These are phyloP conservation scores for Caradrina kadenii DNA, from an alignment of 2,888 invertebrate species.

Conservation along the genomic window DNA sequence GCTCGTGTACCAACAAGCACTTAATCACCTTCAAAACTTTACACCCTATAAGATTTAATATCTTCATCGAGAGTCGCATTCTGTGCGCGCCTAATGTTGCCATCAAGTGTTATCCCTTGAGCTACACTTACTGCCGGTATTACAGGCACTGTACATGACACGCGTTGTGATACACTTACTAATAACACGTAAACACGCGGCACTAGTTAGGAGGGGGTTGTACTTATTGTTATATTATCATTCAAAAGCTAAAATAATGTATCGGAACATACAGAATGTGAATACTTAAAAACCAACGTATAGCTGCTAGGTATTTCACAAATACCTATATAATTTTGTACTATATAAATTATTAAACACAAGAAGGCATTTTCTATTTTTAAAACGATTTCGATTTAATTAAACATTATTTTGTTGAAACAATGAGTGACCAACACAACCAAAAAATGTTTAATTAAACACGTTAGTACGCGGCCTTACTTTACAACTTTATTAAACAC, in stretches of 20 bases:
- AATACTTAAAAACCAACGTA: neutral
- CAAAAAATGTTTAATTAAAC: conserved; percentile 33
- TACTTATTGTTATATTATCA: no score
- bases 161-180: conserved; percentile 10
- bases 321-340: neutral
- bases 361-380: neutral
- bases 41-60: conserved; percentile 26
- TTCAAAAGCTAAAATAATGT: neutral
- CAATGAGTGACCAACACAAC: conserved; percentile 5
- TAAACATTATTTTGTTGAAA: conserved; percentile 9
- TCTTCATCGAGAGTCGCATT: conserved; percentile 1
- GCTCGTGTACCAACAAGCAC: neutral
- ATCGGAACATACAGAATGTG: neutral
- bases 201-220: neutral
- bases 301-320: no score
- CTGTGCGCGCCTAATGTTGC: conserved; percentile 14
- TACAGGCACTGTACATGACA: conserved; percentile 1
- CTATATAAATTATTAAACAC: neutral
- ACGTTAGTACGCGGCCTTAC: neutral
- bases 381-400: neutral
- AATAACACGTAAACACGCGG: conserved; percentile 1
- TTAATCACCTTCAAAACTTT: conserved; percentile 18
- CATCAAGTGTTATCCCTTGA: conserved; percentile 23
- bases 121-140: neutral
- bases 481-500: conserved; percentile 36